Evolutionary conservation across 1,140 invertebrate species (phyloP).

Genomic region (Drosophila elegans): DNA sequence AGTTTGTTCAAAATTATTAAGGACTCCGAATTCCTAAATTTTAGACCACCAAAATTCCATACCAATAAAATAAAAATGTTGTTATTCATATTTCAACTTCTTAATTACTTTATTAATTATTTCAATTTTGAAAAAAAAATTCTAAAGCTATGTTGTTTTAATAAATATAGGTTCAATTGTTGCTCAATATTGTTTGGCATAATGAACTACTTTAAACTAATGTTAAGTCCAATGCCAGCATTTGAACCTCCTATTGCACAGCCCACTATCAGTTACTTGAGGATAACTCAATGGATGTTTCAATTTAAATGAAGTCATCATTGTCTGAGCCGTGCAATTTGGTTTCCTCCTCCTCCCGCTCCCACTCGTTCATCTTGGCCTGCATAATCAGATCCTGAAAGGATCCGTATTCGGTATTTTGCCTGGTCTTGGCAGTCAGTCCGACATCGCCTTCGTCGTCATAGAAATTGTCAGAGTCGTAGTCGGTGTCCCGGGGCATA

Average conservation of each 20-base stretch:
- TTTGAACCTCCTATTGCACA: constrained; percentile 66
- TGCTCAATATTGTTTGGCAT: constrained; percentile 3
- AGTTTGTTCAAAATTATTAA: constrained; percentile 1
- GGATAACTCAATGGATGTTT: background rate
- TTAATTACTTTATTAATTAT: constrained; percentile 7
- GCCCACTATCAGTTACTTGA: background rate
- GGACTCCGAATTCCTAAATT: constrained; percentile 10
- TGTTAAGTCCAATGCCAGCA: constrained; percentile 69
- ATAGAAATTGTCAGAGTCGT: constrained; percentile 71
- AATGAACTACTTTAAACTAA: constrained; percentile 22
- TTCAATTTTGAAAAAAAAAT: constrained; percentile 34
- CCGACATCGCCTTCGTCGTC: constrained; percentile 71
- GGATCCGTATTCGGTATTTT: constrained; percentile 68
- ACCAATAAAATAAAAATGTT: background rate
- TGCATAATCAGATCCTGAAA: constrained; percentile 76
- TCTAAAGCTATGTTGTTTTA: background rate
- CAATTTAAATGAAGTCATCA: constrained; percentile 59
- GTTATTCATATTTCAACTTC: background rate
- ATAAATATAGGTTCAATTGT: constrained; percentile 7
- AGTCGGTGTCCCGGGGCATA: constrained; percentile 52
- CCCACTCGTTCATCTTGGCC: constrained; percentile 65
- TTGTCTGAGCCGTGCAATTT: constrained; percentile 64
- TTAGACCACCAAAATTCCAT: background rate
- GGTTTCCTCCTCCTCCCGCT: constrained; percentile 66
- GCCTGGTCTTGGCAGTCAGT: constrained; percentile 47